A percentile compares a stretch with the other conserved stretches of the same genome.
Evolutionary conservation across 37 sponge, comb jelly and placozoan species (phyloP).

Genomic region (Corticium candelabrum): DNA sequence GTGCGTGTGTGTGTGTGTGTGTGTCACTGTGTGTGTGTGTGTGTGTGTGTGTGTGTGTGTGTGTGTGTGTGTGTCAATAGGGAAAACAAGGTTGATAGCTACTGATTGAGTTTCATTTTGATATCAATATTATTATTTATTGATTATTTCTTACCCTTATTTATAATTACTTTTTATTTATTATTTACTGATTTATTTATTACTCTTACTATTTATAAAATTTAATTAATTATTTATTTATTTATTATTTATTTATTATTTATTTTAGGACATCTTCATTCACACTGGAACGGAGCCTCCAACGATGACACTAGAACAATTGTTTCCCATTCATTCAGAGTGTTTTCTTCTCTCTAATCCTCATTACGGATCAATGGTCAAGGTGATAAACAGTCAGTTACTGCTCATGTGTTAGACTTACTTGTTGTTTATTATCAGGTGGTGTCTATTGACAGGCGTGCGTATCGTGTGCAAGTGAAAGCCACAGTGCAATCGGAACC

Average conservation of each 20-base stretch:
- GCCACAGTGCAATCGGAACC: not conserved
- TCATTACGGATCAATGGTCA: conserved; percentile 58
- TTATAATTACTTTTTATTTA: too few relatives aligned
- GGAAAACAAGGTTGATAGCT: too few relatives aligned
- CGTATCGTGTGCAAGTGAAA: not conserved
- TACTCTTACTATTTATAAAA: not conserved
- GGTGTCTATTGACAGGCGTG: not conserved
- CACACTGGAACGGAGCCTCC: not conserved
- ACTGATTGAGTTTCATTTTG: too few relatives aligned
- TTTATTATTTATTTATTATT: too few relatives aligned
- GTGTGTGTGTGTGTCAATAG: too few relatives aligned
- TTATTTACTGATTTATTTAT: not conserved
- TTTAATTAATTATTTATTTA: not conserved
- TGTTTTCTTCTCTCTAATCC: conserved; percentile 42
- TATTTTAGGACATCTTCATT: not conserved
- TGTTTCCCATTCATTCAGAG: conserved; percentile 28
- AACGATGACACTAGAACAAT: conserved; percentile 39
- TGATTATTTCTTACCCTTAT: too few relatives aligned
- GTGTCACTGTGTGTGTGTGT: too few relatives aligned
- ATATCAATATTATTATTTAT: too few relatives aligned
- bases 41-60: too few relatives aligned
- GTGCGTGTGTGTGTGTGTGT: too few relatives aligned
- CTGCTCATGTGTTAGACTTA: not conserved
- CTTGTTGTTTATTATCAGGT: not conserved
- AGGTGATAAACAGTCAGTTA: conserved; percentile 20